phyloP scores from a whole-genome alignment of 2,797 vertebrate genomes.

The Zalophus californianus region DNA sequence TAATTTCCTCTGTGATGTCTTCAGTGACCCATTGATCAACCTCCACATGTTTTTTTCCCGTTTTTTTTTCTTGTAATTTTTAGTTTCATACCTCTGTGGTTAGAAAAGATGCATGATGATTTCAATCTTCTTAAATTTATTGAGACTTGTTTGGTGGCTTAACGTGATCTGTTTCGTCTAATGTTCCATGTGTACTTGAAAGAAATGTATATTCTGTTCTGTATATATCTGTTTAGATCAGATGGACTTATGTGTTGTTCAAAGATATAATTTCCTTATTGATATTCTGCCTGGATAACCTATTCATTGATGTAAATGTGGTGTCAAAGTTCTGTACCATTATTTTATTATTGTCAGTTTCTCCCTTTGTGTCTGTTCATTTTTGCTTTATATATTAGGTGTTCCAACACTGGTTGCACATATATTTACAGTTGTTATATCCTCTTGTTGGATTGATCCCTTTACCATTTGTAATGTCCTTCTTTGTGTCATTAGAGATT shows the following conservation, averaged over 20 bases:
- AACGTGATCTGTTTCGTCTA: not conserved
- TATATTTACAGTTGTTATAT: not conserved
- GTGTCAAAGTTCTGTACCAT: not conserved
- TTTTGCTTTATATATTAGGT: not conserved
- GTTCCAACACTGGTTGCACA: not conserved
- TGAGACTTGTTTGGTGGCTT: not conserved
- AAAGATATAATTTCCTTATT: not conserved
- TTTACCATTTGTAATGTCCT: not conserved
- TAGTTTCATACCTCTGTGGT: not conserved
- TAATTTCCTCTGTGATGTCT: not conserved
- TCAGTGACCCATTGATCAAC: not conserved
- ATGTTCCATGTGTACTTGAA: not conserved
- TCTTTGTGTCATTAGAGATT: not conserved
- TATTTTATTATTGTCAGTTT: not conserved
- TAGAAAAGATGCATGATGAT: not conserved
- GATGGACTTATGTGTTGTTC: not conserved
- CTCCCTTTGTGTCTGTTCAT: not conserved
- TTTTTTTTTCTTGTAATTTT: not conserved
- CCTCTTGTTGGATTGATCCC: not conserved
- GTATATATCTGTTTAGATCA: not conserved
- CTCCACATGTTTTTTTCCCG: not conserved
- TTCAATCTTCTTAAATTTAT: not conserved
- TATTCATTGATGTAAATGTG: not conserved
- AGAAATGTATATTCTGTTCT: not conserved
- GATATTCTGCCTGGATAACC: not conserved